phyloP scores from a whole-genome alignment of 2,888 invertebrate genomes.

The Pocota personata region DNA sequence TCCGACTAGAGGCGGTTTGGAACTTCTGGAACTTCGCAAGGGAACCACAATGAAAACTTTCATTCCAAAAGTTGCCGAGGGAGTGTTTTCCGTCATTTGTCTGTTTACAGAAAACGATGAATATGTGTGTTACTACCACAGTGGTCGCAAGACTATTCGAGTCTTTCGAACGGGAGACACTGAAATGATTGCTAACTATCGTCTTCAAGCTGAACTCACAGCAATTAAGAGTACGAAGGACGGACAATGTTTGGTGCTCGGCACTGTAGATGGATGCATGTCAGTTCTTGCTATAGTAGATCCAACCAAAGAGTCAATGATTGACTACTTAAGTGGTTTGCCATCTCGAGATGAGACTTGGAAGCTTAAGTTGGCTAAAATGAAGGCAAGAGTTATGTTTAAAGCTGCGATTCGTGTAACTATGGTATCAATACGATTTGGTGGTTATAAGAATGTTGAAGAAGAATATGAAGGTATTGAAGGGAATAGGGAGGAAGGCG shows the following conservation, averaged over 20 bases:
- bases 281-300: conserved; percentile 93
- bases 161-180: conserved; percentile 96
- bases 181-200: conserved; percentile 95
- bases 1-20: conserved; percentile 95
- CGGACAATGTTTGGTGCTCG: conserved; percentile 92
- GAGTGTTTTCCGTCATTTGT: conserved; percentile 97
- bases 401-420: conserved; percentile 88
- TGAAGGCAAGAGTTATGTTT: conserved; percentile 86
- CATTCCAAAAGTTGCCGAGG: conserved; percentile 97
- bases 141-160: conserved; percentile 95
- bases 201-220: conserved; percentile 94
- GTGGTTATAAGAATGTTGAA: conserved; percentile 72
- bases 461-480: background rate
- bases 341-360: conserved; percentile 89
- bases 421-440: conserved; percentile 82
- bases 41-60: conserved; percentile 94
- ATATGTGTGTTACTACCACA: conserved; percentile 98
- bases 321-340: conserved; percentile 86
- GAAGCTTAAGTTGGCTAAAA: conserved; percentile 88
- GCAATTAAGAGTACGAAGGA: conserved; percentile 91
- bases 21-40: conserved; percentile 94
- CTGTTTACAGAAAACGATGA: conserved; percentile 97
- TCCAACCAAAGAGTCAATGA: conserved; percentile 86
- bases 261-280: conserved; percentile 96
- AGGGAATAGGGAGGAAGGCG: background rate